phyloP scores from a whole-genome alignment of 2,888 invertebrate species.

The Meganola albula region DNA sequence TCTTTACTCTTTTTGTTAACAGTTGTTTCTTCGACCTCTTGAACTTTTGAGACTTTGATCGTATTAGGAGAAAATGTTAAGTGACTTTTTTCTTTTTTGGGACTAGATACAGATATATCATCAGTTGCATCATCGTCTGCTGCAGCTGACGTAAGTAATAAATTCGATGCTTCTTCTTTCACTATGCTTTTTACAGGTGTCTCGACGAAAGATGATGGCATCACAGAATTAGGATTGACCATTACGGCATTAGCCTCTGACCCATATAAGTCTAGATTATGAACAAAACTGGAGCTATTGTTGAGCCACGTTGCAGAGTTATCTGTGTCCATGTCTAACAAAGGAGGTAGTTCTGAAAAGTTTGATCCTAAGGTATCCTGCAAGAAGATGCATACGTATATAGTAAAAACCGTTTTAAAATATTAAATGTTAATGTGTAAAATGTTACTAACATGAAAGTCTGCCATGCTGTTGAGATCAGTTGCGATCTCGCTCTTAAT shows the following conservation, averaged over 20 bases:
- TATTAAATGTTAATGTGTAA: conserved; percentile 10
- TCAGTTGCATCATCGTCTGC: conserved; percentile 48
- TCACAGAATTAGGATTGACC: conserved; percentile 94
- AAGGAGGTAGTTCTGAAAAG: conserved; percentile 79
- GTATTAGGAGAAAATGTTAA: conserved; percentile 84
- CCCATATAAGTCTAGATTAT: conserved; percentile 82
- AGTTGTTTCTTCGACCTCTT: conserved; percentile 49
- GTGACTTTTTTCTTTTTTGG: conserved; percentile 82
- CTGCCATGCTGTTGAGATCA: conserved; percentile 84
- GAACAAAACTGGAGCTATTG: conserved; percentile 80
- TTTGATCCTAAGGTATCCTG: conserved; percentile 80
- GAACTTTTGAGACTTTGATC: conserved; percentile 79
- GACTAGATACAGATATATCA: conserved; percentile 76
- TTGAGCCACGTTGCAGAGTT: conserved; percentile 79
- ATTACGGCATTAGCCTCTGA: conserved; percentile 87
- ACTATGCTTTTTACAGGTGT: conserved; percentile 66
- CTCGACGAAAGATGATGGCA: conserved; percentile 84
- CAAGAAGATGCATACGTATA: conserved; percentile 28
- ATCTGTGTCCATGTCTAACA: conserved; percentile 82
- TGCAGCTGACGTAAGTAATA: conserved; percentile 64
- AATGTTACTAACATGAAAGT: conserved; percentile 78
- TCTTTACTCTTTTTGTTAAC: conserved; percentile 36
- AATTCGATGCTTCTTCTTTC: conserved; percentile 69
- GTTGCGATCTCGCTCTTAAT: conserved; percentile 91
- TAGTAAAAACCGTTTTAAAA: too few species aligned